A percentile compares a stretch with the other conserved stretches of the same genome.
Evolutionary conservation across 2,797 vertebrate genomes (phyloP).

Genomic region (Cynodonichthys magdalenae): DNA sequence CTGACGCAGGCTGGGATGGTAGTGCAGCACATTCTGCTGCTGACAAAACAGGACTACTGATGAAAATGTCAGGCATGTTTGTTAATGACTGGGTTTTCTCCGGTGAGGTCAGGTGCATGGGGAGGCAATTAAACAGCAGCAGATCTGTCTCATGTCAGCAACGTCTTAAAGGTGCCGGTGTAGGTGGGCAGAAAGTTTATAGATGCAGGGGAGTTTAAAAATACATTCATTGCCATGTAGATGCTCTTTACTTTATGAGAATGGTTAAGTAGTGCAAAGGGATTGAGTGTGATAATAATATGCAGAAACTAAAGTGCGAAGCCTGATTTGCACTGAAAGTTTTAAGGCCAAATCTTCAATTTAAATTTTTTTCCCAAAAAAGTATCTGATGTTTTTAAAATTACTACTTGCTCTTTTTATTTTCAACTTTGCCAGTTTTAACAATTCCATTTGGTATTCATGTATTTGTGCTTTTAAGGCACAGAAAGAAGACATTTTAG

Average conservation of each 20-base stretch:
- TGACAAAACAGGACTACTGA: constrained; percentile 42
- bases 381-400: background rate
- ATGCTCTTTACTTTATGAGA: constrained; percentile 23
- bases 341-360: background rate
- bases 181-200: constrained; percentile 14
- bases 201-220: constrained; percentile 13
- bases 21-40: constrained; percentile 23
- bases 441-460: too few species aligned
- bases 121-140: constrained; percentile 45
- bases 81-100: constrained; percentile 50
- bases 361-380: too few species aligned
- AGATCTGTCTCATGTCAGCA: constrained; percentile 20
- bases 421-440: background rate
- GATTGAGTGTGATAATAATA: constrained; percentile 36
- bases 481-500: too few species aligned
- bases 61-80: constrained; percentile 62
- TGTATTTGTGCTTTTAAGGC: too few species aligned
- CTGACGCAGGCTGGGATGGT: constrained; percentile 19
- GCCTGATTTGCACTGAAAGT: constrained; percentile 3
- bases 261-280: constrained; percentile 8
- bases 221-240: constrained; percentile 2
- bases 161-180: constrained; percentile 20
- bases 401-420: constrained; percentile 9
- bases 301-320: constrained; percentile 18
- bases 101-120: constrained; percentile 39